Evolutionary conservation across 2,113 vertebrate species (phyloP), one percentile per base, ranked within the genome.

Genomic region (Todiramphus chloris): DNA sequence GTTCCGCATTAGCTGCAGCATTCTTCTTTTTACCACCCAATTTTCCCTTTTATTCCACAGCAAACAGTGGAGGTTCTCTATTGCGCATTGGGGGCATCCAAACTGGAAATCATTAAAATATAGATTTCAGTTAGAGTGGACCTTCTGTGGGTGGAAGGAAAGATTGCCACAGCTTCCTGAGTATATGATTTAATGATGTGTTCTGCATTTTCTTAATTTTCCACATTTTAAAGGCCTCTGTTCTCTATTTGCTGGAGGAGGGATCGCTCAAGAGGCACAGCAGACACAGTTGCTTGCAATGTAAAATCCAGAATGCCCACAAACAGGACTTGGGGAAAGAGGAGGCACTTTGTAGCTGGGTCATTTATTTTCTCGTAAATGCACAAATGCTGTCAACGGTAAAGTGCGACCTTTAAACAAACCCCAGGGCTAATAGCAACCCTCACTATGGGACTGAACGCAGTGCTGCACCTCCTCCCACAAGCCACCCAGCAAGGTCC

Each of bases 161-260:
- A 97, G 94, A 94, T 89, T 97, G 95, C 97, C 96, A 95, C 94
- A 90, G 94, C 92, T 98, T 98, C 97, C 97, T 96, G 92, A 95
- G 96, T 89, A 2, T 39, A 94, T 96, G 95, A 96, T 97, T 98
- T 98, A 93, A 97, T 95, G 97, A 96, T 96, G 97, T 96, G 96
- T 97, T 98, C 96, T 97, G 97, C 97, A 97, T 98, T 98, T 98
- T 98, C 97, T 97, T 92, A 63, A 94, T 97, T 98, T 98, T 98
- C 98, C 97, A 98, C 96, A 60, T 97, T 98, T 98, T 97, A 97
- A 97, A 85, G 64, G 92, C 91, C 96, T 97, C 96, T 97, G 97
- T 97, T 98, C 95, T 85, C 96, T 53, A 90, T 98, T 97, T 97
- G 87, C 77, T n/a, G 53, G 78, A 88, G 79, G 76, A 87, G 55